Evolutionary conservation across 2,113 vertebrate species (phyloP), one percentile per base, ranked within the genome.

Genomic region (Ammodytes dubius): DNA sequence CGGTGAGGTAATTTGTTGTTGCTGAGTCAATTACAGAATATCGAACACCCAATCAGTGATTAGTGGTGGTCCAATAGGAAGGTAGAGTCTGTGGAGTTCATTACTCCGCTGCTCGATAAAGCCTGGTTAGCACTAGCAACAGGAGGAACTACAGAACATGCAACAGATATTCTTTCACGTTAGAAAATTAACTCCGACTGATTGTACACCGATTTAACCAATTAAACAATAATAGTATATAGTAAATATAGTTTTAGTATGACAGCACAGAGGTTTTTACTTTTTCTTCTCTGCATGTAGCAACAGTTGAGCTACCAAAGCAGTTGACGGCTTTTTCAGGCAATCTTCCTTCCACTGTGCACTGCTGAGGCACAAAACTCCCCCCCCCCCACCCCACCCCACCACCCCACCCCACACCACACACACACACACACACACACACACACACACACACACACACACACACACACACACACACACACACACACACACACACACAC

Each of bases 31-130:
- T 94, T 87, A 84, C 19, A 61, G 83, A 78, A 82, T 82, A 90
- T 87, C 42, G 82, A 82, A 89, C 79, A 76, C 37, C 69, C 68
- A 59, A 82, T 86, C 80, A 65, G 86, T 70, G 87, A 93, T 90
- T 88, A 92, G 88, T 50, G 82, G 73, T 17, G 73, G 79, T 74
- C 79, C 70, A 80, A 89, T 87, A 88, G 89, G 88, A 87, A 79
- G 35, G 74, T 45, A 83, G 70, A 88, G 88, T 66, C 74, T 63
- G 66, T 70, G 3, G 83, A 92, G 88, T 94, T 94, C 90, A 94
- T 95, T 93, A 94, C 73, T 76, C 70, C 37, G 40, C 27, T 49
- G 66, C 92, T 93, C 92, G 72, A 94, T 92, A 88, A 67, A 85
- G 66, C 53, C 11, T 50, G 19, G 65, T 67, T 63, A 61, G 61